Evolutionary conservation across 2,113 vertebrate genomes (phyloP).

Genomic region (Kryptolebias marmoratus): DNA sequence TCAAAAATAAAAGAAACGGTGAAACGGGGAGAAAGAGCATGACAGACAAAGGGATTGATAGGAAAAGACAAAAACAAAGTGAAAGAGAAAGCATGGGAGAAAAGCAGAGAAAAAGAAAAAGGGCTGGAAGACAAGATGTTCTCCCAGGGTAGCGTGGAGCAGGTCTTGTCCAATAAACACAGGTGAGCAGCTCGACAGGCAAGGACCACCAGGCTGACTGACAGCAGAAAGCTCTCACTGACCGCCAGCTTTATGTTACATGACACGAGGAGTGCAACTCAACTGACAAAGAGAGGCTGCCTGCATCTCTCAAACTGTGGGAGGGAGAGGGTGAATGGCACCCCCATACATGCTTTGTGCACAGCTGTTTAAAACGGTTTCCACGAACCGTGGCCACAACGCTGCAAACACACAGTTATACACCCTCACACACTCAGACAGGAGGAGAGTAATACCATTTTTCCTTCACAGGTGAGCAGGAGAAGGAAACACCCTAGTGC

Average conservation of each 20-base stretch:
- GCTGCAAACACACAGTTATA: slow-evolving; percentile 50
- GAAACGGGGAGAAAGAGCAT: slow-evolving; percentile 60
- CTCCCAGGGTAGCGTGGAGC: slow-evolving; percentile 74
- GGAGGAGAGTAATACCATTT: slow-evolving; percentile 39
- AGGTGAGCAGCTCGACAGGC: slow-evolving; percentile 79
- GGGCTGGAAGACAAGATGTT: slow-evolving; percentile 67
- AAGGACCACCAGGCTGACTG: slow-evolving; percentile 82
- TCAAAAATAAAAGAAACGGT: slow-evolving; percentile 59
- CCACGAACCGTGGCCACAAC: slow-evolving; percentile 39
- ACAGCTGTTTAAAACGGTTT: slow-evolving; percentile 44
- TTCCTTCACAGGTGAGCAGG: slow-evolving; percentile 75
- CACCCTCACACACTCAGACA: slow-evolving; percentile 33
- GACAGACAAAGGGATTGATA: slow-evolving; percentile 43
- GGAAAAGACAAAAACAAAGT: slow-evolving; percentile 63
- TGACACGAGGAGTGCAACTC: slow-evolving; percentile 81
- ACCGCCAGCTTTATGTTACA: slow-evolving; percentile 84
- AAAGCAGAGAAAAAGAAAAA: slow-evolving; percentile 60
- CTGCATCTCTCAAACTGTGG: slow-evolving; percentile 39
- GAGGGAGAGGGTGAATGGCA: slow-evolving; percentile 7
- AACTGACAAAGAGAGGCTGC: slow-evolving; percentile 73
- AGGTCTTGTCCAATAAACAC: slow-evolving; percentile 80
- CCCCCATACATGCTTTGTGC: slow-evolving; percentile 16
- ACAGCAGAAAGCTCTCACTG: slow-evolving; percentile 81
- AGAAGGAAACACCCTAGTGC: slow-evolving; percentile 69
- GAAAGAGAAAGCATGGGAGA: slow-evolving; percentile 66